Evolutionary conservation across 2,797 vertebrate genomes (phyloP), one percentile per base, ranked within the genome.

Genomic region (Sebastes diaconus): DNA sequence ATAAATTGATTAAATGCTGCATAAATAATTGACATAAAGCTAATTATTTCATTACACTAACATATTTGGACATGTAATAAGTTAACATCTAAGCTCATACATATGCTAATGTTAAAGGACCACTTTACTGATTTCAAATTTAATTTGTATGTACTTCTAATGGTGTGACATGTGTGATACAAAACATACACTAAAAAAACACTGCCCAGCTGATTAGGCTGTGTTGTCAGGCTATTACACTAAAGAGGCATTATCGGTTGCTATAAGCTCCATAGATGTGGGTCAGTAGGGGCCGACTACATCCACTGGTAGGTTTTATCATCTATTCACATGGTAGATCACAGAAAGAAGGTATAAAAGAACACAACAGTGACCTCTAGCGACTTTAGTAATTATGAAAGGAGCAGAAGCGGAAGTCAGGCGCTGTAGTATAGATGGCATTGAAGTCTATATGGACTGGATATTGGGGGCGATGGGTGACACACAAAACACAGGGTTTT

Each of bases 1-100:
- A 55, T 63, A 50, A 57, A 75, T 9, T 46, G 22, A 80, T 84
- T 70, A 75, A 65, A 76, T 77, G 55, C 55, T 71, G 42, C 79
- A 73, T 63, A 58, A 72, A 75, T 75, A 75, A 46, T 16, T 25
- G 46, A 25, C 22, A 59, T 42, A 7, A 64, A 60, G 50, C 12
- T 18, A 14, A 46, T 77, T 32, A 75, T 64, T 29, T 16, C 58
- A 42, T 18, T 50, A 57, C 24, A 64, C 8, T 30, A 20, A 7
- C 13, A 50, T 13, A 75, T 68, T 42, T 70, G 32, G 20, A 54
- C 11, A 27, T 6, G 16, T 20, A 39, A 52, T 16, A 54, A 68
- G 52, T 63, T 16, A 20, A 54, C 57, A 58, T 54, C 12, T n/a
- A 63, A 75, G 25, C 13, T 11, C 14, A 46, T 46, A 14, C 46